Conservation (phyloP, 2,797 vertebrate genomes). For the Acanthurus lineatus region DNA sequence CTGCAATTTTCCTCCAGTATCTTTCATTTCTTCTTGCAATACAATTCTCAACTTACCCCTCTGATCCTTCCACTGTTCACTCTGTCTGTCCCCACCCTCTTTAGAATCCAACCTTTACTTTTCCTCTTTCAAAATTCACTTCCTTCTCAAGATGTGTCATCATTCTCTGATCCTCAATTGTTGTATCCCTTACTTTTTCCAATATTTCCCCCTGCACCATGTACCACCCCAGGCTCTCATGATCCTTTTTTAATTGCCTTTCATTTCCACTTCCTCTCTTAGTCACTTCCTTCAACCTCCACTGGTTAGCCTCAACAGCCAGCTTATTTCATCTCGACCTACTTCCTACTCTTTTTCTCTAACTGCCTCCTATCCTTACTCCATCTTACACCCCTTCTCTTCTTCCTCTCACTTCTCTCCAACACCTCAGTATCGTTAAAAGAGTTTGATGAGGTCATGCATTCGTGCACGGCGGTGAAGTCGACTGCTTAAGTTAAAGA, state of each 20-base stretch:
- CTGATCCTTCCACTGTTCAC: background rate
- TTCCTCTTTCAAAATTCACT: background rate
- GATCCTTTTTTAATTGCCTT: conserved; percentile 14
- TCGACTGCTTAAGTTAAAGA: background rate
- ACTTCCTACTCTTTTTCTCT: conserved; percentile 1
- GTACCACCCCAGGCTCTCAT: background rate
- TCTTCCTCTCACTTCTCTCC: conserved; percentile 4
- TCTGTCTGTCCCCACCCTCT: background rate
- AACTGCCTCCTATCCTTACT: background rate
- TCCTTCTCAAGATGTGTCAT: conserved; percentile 4
- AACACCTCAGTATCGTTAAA: background rate
- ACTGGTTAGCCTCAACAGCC: conserved; percentile 6
- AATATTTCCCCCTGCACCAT: conserved; percentile 9
- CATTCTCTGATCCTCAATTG: conserved; percentile 8
- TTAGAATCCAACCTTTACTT: background rate
- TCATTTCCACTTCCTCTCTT: conserved; percentile 12
- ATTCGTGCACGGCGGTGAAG: background rate
- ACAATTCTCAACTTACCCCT: background rate
- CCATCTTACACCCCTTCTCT: background rate
- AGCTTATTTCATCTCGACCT: conserved; percentile 38
- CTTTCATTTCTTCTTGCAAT: conserved; percentile 6
- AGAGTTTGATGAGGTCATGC: background rate
- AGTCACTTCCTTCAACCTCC: background rate
- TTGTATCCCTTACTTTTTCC: conserved; percentile 14
- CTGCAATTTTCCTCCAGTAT: background rate